phyloP scores from a whole-genome alignment of 2,113 vertebrate genomes.

The Donacobius atricapilla region DNA sequence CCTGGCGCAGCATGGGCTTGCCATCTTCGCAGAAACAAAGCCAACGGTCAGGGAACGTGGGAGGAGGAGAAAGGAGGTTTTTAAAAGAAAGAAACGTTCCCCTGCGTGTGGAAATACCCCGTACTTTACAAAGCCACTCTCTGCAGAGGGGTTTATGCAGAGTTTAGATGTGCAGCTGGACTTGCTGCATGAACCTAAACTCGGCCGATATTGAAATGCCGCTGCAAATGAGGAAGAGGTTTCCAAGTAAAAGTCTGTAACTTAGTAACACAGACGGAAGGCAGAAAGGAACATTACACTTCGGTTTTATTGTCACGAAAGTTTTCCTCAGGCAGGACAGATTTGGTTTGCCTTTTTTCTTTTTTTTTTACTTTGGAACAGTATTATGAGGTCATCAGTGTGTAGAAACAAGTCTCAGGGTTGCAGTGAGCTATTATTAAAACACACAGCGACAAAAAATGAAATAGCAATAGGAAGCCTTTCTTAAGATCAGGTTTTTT shows the following conservation, averaged over 20 bases:
- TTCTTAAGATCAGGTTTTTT: not conserved
- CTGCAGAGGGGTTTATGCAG: not conserved
- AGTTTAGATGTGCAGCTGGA: not conserved
- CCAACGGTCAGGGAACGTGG: not conserved
- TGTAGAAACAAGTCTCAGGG: not conserved
- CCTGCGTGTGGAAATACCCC: not conserved
- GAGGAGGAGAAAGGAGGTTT: not conserved
- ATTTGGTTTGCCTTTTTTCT: not conserved
- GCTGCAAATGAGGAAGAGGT: not conserved
- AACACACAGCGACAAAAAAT: not conserved
- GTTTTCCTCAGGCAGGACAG: not conserved
- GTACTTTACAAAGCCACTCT: not conserved
- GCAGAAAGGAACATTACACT: rapidly evolving
- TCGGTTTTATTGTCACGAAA: not conserved
- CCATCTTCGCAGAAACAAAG: slow-evolving; percentile 80
- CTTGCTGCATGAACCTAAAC: not conserved
- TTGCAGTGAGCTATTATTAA: rapidly evolving
- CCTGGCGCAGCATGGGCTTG: slow-evolving; percentile 98
- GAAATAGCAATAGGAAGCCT: not conserved
- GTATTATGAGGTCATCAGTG: not conserved
- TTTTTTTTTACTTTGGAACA: not conserved
- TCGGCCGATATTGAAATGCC: rapidly evolving
- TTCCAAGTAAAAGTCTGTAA: not conserved
- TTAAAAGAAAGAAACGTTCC: not conserved
- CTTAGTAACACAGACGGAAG: not conserved